phyloP scores from a whole-genome alignment of 2,888 invertebrate species.

The Endomychus coccineus region DNA sequence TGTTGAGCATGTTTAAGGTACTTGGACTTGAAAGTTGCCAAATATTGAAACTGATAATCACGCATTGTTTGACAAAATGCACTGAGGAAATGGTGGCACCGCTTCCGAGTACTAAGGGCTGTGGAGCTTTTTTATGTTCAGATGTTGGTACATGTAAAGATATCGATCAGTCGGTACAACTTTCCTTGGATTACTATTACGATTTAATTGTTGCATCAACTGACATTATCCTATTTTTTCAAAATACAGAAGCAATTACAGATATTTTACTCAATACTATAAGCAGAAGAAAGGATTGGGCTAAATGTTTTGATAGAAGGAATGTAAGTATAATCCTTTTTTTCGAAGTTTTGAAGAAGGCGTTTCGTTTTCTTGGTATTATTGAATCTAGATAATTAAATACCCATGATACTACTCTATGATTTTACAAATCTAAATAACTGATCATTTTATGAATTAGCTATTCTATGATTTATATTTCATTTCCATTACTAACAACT shows the following conservation, averaged over 20 bases:
- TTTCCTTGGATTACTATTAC: conserved; percentile 38
- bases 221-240: conserved; percentile 55
- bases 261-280: conserved; percentile 57
- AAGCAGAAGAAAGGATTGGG: conserved; percentile 55
- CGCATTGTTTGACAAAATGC: conserved; percentile 47
- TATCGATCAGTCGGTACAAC: conserved; percentile 25
- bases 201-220: conserved; percentile 57
- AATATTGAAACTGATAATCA: conserved; percentile 53
- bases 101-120: conserved; percentile 36
- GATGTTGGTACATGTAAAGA: conserved; percentile 50
- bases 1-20: too few species aligned
- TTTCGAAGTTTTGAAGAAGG: too few species aligned
- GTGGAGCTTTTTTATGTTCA: conserved; percentile 65
- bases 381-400: too few species aligned
- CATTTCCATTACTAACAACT: too few species aligned
- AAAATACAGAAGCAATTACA: conserved; percentile 56
- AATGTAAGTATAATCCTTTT: conserved; percentile 48
- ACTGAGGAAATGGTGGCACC: conserved; percentile 27
- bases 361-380: too few species aligned
- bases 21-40: conserved; percentile 64
- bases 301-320: conserved; percentile 64
- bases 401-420: too few species aligned
- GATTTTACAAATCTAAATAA: too few species aligned
- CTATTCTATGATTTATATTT: too few species aligned
- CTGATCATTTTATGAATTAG: too few species aligned